A percentile compares a stretch with the other conserved stretches of the same genome.
Conservation (phyloP, 2,888 invertebrate genomes). For the Colletes collaris region DNA sequence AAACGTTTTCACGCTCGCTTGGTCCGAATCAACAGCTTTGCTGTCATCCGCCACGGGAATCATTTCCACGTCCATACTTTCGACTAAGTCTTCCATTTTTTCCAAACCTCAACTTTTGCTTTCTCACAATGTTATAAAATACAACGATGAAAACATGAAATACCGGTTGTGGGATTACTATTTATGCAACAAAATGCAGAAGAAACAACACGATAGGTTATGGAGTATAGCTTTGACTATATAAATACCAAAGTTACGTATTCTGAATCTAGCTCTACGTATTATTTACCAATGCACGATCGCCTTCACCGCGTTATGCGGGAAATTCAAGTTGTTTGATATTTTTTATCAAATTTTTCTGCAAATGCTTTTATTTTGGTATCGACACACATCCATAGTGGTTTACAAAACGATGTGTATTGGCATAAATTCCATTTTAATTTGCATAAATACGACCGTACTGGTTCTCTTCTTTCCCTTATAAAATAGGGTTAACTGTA, state of each 20-base stretch:
- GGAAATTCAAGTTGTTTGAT: constrained; percentile 12
- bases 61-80: constrained; percentile 84
- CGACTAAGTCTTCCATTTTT: constrained; percentile 82
- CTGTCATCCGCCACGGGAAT: constrained; percentile 45
- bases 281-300: background rate
- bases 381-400: no score
- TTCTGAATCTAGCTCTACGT: background rate
- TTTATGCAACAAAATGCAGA: constrained; percentile 31
- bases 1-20: constrained; percentile 27
- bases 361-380: background rate
- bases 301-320: background rate
- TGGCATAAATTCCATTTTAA: no score
- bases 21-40: constrained; percentile 27
- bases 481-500: background rate
- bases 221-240: constrained; percentile 51
- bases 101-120: background rate
- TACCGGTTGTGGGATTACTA: constrained; percentile 1
- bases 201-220: constrained; percentile 60
- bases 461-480: no score
- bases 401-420: no score
- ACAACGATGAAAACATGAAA: constrained; percentile 15
- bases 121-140: constrained; percentile 11
- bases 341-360: background rate
- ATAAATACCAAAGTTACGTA: constrained; percentile 33
- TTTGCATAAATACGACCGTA: no score